Conservation (phyloP, 2,888 invertebrate genomes). For the Seladonia tumulorum region DNA sequence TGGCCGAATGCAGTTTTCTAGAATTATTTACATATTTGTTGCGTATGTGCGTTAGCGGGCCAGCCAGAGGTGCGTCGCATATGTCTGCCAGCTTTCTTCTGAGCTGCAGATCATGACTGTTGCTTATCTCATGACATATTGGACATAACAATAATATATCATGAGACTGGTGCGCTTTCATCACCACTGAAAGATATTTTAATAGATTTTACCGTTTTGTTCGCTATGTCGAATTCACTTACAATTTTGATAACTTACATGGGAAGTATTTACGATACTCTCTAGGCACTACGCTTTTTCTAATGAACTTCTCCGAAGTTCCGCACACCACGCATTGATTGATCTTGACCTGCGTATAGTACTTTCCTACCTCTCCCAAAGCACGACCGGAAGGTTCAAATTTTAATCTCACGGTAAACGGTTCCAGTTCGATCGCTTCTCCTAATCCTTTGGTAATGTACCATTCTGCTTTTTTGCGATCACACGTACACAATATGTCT, state of each 20-base stretch:
- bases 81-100: constrained; percentile 86
- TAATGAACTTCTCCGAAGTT: constrained; percentile 87
- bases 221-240: neutral
- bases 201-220: neutral
- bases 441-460: constrained; percentile 85
- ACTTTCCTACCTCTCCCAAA: constrained; percentile 89
- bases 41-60: constrained; percentile 72
- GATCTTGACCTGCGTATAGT: constrained; percentile 89
- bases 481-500: constrained; percentile 90
- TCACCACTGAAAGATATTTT: constrained; percentile 84
- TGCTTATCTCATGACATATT: constrained; percentile 89
- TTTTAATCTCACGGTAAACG: constrained; percentile 89
- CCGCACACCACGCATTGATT: constrained; percentile 94
- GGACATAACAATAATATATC: constrained; percentile 91
- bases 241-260: constrained; percentile 81
- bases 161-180: constrained; percentile 93
- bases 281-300: constrained; percentile 93
- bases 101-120: constrained; percentile 87
- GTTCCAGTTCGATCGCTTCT: constrained; percentile 84
- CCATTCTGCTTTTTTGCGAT: constrained; percentile 91
- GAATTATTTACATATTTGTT: constrained; percentile 77
- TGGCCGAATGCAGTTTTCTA: constrained; percentile 87
- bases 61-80: constrained; percentile 89
- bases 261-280: constrained; percentile 93
- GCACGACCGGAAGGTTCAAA: constrained; percentile 93